phyloP scores from a whole-genome alignment of 2,797 vertebrate species.

The Acrocephalus scirpaceus region DNA sequence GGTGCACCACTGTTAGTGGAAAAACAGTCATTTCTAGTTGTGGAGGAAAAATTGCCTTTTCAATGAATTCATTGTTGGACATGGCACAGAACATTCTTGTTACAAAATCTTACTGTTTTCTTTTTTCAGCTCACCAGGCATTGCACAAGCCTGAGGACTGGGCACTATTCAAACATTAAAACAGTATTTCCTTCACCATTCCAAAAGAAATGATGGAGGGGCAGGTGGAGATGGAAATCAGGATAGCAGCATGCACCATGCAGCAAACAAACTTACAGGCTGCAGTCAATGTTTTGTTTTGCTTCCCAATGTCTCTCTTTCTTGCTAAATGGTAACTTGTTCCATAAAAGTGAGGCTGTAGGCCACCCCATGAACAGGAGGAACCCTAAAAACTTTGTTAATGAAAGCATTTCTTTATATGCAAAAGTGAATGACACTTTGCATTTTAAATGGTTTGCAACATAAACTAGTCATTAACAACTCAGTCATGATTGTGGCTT shows the following conservation, averaged over 20 bases:
- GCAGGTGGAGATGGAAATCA: neutral
- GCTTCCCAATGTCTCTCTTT: neutral
- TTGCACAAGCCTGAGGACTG: conserved; percentile 4
- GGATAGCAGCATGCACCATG: neutral
- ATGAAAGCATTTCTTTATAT: neutral
- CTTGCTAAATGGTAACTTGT: neutral
- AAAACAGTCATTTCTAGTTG: neutral
- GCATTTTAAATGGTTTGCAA: neutral
- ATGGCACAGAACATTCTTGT: neutral
- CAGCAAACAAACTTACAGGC: neutral
- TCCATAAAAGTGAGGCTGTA: neutral
- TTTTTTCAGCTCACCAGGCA: conserved; percentile 5
- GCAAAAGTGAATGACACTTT: neutral
- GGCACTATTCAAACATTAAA: neutral
- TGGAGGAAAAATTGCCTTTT: conserved; percentile 13
- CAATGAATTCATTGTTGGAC: conserved; percentile 38
- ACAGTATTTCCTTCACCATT: neutral
- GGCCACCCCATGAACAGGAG: neutral
- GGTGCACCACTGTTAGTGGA: neutral
- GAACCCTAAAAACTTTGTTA: neutral
- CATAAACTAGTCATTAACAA: neutral
- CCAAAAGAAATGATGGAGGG: neutral
- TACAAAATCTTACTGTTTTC: conserved; percentile 17
- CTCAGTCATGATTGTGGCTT: too few species aligned
- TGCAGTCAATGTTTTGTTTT: neutral